Base-by-base conservation (phyloP, 2,113 vertebrate genomes). In the Syrrhaptes paradoxus region DNA sequence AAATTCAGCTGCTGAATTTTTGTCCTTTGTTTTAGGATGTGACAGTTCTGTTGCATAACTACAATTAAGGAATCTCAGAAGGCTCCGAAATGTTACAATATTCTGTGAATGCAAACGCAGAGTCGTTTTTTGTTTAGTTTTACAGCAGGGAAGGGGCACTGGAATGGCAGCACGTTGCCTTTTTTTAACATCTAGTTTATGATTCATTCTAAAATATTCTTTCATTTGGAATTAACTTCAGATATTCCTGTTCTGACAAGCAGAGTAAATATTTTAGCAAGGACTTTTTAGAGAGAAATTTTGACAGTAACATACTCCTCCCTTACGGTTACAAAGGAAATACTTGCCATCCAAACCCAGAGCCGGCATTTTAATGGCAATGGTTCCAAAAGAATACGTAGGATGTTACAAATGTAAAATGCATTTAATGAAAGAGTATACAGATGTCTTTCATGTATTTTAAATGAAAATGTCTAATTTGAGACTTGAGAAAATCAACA, bases 381-480 rank as follows among this genome's bases (percentile, higher is more conserved):
- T 61, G 36, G 31, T 87, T 96, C 55, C 83, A 85, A 77, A 96
- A 81, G 79, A 91, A 78, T 86, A 95, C 5, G 10, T 87, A 94
- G 93, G 81, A 85, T 85, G 81, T 87, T 96, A 82, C 91, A 94
- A 96, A 96, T 94, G 87, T 88, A 82, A 92, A 96, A 85, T 93
- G 81, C 51, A 49, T 89, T 95, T 96, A 93, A 89, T 96, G 88
- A 95, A 94, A 91, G 81, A 87, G 49, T 80, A 73, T 96, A 72
- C 59, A 90, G 52, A 89, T 95, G 81, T 93, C 94, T 96, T 96
- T 95, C 73, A 86, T 75, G 46, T 91, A 95, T 97, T 97, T 92
- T 71, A 97, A 97, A 89, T 95, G 76, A 90, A 97, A 95, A 95
- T 83, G 54, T 68, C 91, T 93, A 90, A 95, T 94, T 87, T 87